Evolutionary conservation across 2,888 invertebrate species (phyloP), one percentile per base, ranked within the genome.

Genomic region (Polymixis lichenea): DNA sequence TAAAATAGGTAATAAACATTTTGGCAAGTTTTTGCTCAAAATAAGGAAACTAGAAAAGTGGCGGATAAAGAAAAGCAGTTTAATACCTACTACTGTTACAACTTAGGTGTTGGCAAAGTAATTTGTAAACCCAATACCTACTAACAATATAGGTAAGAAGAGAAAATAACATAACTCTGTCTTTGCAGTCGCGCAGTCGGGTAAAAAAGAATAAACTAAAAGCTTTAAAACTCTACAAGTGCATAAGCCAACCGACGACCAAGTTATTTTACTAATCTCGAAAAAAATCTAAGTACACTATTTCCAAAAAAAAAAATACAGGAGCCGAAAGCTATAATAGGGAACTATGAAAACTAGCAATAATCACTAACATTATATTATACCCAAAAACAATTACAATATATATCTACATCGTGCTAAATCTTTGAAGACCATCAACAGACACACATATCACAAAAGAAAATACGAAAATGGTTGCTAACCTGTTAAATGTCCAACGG

Each of bases 401-500:
- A 11, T 38, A 0, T 43, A 46, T 13, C 53, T n/a, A 7, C 28
- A 38, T 17, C n/a, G 3, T 32, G 58, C 28, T 19, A 65, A 78
- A 77, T 78, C 53, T 78, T 28, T 62, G 25, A 72, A 51, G 11
- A 55, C 22, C 38, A 43, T 43, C 32, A 19, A 68, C 22, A 65
- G 2, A n/a, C 2, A 9, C 15, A 51, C 19, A 19, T 22, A 62
- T 55, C 15, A 72, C 43, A 19, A 51, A 60, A 49, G 0, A 46
- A 68, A 56, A 17, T 28, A 49, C 38, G 1, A 22, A 68, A 22
- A 58, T 68, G 28, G 1, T 25, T 2, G 91, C 95, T 92, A 80
- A 96, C 96, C 96, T 95, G 96, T 94, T 88, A 96, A 89, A 81
- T 95, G 95, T 90, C 95, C 95, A 78, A 95, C 94, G 72, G 96